Evolutionary conservation across 2,797 vertebrate species (phyloP), one percentile per base, ranked within the genome.

Genomic region (Antennarius maculatus): DNA sequence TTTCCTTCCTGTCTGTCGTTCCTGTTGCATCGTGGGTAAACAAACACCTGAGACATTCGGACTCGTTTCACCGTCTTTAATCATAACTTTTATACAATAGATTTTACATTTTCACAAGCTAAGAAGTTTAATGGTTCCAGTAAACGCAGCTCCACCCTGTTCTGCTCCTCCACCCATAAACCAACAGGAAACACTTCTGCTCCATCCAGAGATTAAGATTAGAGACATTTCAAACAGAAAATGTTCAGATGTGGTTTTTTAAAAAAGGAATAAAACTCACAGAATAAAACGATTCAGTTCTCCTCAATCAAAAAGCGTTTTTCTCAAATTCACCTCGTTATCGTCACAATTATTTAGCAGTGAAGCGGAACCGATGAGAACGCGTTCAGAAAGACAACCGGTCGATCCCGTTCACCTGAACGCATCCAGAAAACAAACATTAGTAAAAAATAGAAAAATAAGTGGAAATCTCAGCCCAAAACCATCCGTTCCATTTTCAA

Each of bases 71-170:
- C 87, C 70, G 84, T 83, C 91, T 92, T 92, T 91, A 91, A 86
- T 92, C 71, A 61, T 84, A 84, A 88, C 83, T 80, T 90, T 91
- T 91, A 83, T 92, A 92, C 89, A 93, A 92, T 92, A 92, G 84
- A 92, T 92, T 92, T 90, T 91, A 93, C 89, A 92, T 92, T 90
- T 92, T 92, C 91, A 93, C 91, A 92, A 93, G 92, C 92, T 83
- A 92, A 86, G 90, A 88, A 86, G 79, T 23, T 76, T 81, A 91
- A 88, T 80, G 87, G 85, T 84, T 85, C 82, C 66, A 23, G 66
- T 76, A 57, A 82, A 84, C 78, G 58, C 75, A 80, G 61, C 31
- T 8, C 5, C 31, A 34, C 31, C 31, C 31, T 8, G 7, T 5
- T 8, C 31, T 34, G 31, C 31, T 34, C 7, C 31, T 34, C 5